Percentiles rank a stretch among this genome's conserved stretches.
These are phyloP conservation scores for Nephrocerus scutellatus DNA, from an alignment of 2,888 invertebrate genomes.

Conservation along the genomic window DNA sequence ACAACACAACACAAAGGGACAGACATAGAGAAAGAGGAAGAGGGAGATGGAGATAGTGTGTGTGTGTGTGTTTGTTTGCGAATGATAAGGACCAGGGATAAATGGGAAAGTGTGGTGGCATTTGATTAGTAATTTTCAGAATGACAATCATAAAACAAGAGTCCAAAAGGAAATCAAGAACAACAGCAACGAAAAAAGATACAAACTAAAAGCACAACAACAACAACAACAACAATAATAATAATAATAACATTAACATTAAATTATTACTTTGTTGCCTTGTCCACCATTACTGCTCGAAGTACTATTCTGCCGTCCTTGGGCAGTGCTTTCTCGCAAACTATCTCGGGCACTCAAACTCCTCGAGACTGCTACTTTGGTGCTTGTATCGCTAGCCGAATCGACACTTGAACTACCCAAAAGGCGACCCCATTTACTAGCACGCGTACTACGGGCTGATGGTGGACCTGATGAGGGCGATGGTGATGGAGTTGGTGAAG, in stretches of 20 bases:
- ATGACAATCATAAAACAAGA: constrained; percentile 14
- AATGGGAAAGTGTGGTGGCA: constrained; percentile 9
- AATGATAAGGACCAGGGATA: constrained; percentile 5
- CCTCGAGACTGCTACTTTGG: constrained; percentile 52
- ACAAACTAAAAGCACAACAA: constrained; percentile 1
- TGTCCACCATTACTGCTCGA: constrained; percentile 49
- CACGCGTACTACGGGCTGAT: constrained; percentile 51
- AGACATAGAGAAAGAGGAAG: constrained; percentile 13
- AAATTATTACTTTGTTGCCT: constrained; percentile 49
- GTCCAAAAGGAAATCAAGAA: constrained; percentile 1
- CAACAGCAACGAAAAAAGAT: neutral
- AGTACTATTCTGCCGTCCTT: constrained; percentile 48
- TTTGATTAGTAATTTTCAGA: constrained; percentile 23
- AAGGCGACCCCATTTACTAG: constrained; percentile 75
- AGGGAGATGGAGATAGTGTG: constrained; percentile 8
- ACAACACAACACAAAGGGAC: neutral
- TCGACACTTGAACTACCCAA: constrained; percentile 73
- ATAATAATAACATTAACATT: constrained; percentile 8
- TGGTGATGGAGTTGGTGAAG: constrained; percentile 47
- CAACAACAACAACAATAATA: neutral
- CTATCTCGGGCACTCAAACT: constrained; percentile 54
- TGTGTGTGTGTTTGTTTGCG: constrained; percentile 13
- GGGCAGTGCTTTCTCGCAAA: constrained; percentile 48
- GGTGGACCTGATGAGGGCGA: constrained; percentile 49
- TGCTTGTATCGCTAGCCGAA: constrained; percentile 59